These are phyloP conservation scores for Sericinus montela DNA, from an alignment of 2,888 invertebrate species.

Conservation along the genomic window DNA sequence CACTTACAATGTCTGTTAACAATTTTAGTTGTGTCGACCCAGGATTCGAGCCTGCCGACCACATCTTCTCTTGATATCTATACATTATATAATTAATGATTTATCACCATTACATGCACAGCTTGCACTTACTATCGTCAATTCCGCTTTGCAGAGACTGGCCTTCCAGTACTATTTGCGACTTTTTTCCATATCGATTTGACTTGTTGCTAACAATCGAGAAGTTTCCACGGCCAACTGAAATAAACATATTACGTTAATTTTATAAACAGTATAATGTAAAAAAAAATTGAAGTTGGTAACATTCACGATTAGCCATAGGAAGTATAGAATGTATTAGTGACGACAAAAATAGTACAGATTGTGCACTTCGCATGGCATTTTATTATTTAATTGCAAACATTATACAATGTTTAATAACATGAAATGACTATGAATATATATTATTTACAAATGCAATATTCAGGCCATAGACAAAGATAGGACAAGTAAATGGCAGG, in stretches of 20 bases:
- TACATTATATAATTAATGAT: too few relatives aligned
- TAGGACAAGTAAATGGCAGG: too few relatives aligned
- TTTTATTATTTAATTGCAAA: too few relatives aligned
- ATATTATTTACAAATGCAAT: not conserved
- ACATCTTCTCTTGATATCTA: too few relatives aligned
- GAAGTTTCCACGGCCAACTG: conserved; percentile 91
- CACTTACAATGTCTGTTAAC: too few relatives aligned
- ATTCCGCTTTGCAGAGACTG: conserved; percentile 59
- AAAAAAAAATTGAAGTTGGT: not conserved
- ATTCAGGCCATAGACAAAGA: too few relatives aligned
- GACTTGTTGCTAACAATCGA: conserved; percentile 94
- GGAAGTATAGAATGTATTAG: conserved; percentile 2
- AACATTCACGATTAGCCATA: not conserved
- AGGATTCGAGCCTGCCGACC: too few relatives aligned
- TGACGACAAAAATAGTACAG: not conserved
- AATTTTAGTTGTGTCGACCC: too few relatives aligned
- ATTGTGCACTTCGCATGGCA: too few relatives aligned
- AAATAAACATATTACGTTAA: conserved; percentile 29
- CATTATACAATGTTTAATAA: not conserved
- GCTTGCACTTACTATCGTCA: conserved; percentile 56
- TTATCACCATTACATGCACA: too few relatives aligned
- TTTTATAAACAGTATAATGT: not conserved
- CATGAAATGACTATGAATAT: not conserved
- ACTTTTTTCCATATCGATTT: conserved; percentile 90
- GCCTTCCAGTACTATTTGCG: conserved; percentile 67